Conservation (phyloP, 2,888 invertebrate species). For the Pollenia griseotomentosa region DNA sequence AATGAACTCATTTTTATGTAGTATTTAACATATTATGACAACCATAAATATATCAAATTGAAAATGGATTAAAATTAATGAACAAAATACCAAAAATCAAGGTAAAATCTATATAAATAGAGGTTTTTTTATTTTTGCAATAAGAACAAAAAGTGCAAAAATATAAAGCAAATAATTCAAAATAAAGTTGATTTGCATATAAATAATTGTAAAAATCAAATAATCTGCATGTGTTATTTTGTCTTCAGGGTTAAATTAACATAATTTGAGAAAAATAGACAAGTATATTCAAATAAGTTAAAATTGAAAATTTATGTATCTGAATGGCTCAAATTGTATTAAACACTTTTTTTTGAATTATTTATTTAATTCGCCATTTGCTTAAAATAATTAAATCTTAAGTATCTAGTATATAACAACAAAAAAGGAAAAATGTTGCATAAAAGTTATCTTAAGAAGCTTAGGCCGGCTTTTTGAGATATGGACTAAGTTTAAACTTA, state of each 20-base stretch:
- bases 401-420: too few species aligned
- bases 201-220: not conserved
- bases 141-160: not conserved
- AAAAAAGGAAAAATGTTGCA: too few species aligned
- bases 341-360: too few species aligned
- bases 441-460: too few species aligned
- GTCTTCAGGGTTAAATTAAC: constrained; percentile 17
- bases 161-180: not conserved
- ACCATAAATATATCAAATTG: constrained; percentile 41
- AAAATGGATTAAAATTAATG: constrained; percentile 52
- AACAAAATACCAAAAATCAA: constrained; percentile 21
- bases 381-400: too few species aligned
- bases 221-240: constrained; percentile 17
- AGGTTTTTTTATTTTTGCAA: not conserved
- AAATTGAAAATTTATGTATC: not conserved
- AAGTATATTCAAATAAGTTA: not conserved
- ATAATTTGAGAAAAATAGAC: not conserved
- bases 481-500: too few species aligned
- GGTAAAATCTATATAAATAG: constrained; percentile 17
- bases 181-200: constrained; percentile 8
- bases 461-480: too few species aligned
- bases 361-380: too few species aligned
- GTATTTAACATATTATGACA: constrained; percentile 25
- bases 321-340: not conserved
- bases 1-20: constrained; percentile 12